Evolutionary conservation across 2,113 vertebrate genomes (phyloP).

Genomic region (Bambusicola thoracicus): DNA sequence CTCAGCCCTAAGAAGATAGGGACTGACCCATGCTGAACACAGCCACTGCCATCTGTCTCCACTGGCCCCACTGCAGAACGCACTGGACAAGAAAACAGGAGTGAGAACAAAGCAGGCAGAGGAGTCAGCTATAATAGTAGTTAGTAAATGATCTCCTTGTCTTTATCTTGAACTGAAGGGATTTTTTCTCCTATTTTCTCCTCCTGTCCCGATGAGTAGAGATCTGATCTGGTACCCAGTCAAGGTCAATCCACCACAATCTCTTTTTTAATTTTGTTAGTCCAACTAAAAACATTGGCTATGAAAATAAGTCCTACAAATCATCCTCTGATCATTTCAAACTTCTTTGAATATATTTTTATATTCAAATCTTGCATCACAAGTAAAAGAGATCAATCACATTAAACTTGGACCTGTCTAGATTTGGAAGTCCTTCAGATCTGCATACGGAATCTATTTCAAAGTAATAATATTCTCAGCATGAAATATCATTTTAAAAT

Average conservation of each 20-base stretch:
- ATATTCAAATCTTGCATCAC: neutral
- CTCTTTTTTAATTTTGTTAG: neutral
- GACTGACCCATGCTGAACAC: fast-evolving
- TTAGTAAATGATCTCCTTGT: neutral
- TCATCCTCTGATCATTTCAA: neutral
- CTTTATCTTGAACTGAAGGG: neutral
- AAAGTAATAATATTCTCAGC: neutral
- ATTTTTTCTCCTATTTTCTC: neutral
- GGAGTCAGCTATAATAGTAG: neutral
- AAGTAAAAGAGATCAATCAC: neutral
- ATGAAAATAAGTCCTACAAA: neutral
- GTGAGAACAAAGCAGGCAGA: neutral
- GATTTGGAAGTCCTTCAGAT: neutral
- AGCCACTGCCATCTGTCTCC: fast-evolving
- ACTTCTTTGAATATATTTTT: neutral
- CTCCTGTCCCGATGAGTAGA: neutral
- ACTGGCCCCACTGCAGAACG: fast-evolving
- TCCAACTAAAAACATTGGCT: neutral
- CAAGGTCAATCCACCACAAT: neutral
- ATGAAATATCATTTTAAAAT: neutral
- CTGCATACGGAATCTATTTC: neutral
- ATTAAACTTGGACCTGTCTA: neutral
- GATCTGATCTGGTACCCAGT: neutral
- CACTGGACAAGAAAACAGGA: neutral
- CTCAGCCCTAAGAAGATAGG: neutral